Evolutionary conservation across 2,888 invertebrate genomes (phyloP), one percentile per base, ranked within the genome.

Genomic region (Spatulosminthurus flaviceps): DNA sequence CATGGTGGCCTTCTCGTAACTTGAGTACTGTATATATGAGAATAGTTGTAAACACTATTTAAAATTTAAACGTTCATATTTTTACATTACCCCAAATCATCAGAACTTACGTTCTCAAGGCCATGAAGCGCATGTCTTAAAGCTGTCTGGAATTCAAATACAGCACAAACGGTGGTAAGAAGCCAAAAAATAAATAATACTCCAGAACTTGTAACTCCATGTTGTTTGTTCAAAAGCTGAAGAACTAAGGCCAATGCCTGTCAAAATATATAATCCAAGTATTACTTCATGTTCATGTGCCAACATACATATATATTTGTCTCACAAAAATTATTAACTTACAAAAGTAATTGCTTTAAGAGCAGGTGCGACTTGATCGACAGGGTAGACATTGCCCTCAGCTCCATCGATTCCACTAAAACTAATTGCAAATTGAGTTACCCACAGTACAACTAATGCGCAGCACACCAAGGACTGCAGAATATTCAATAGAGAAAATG

Each of bases 111-210:
- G 21, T 41, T 9, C 16, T n/a, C 28, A 22, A 64, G 24, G 16
- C 51, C 51, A 16, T 51, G 7, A 9, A 51, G 9, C n/a, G n/a
- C n/a, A 19, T n/a, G 51, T 67, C 82, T 79, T 9, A 88, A 61
- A 87, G 92, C 92, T 22, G 92, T 91, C 86, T 94, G 90, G 85
- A 94, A 92, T 84, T 94, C 92, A 0, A 94, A 90, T 80, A 93
- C 89, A 0, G 94, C 94, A 70, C 92, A 92, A 42, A 96, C 34
- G 0, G 91, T 89, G 77, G 95, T 87, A 0, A 96, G 87, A 21
- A 96, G 89, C 97, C 97, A 98, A 88, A 97, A 97, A 84, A 95
- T 88, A 88, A 96, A 97, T 78, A 96, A 89, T 74, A 95, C 90
- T 1, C 97, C 97, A 1, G 97, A 97, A n/a, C 96, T 93, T 86